Evolutionary conservation across 2,888 invertebrate species (phyloP).

Genomic region (Nomada lathburiana): DNA sequence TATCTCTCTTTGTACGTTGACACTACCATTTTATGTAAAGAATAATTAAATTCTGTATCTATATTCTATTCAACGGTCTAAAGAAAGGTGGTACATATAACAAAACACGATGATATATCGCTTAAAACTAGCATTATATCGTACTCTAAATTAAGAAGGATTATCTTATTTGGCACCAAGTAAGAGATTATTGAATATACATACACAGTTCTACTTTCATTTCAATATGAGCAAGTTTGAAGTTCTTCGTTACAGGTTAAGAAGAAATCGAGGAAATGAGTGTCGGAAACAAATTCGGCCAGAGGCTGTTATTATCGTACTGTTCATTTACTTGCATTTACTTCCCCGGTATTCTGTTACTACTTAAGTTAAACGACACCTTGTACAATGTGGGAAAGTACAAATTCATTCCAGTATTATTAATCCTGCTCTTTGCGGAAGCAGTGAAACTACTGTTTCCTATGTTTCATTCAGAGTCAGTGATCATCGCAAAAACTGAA

Average conservation of each 20-base stretch:
- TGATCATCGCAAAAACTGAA: constrained; percentile 77
- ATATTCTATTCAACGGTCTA: background rate
- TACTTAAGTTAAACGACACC: constrained; percentile 86
- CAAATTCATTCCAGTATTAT: constrained; percentile 82
- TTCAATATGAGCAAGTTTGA: background rate
- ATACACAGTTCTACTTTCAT: background rate
- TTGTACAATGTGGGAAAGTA: constrained; percentile 87
- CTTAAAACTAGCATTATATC: constrained; percentile 5
- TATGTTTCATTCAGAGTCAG: constrained; percentile 73
- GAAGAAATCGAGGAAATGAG: constrained; percentile 31
- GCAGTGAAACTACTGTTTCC: constrained; percentile 85
- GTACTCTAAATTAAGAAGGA: background rate
- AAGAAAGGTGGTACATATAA: background rate
- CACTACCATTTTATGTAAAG: background rate
- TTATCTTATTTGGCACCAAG: constrained; percentile 19
- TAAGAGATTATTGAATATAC: constrained; percentile 23
- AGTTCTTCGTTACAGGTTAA: constrained; percentile 36
- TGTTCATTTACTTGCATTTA: constrained; percentile 88
- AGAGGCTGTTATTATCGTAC: constrained; percentile 83
- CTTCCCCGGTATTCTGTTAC: constrained; percentile 86
- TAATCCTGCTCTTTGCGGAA: constrained; percentile 85
- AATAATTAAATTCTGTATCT: constrained; percentile 10
- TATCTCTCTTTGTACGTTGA: background rate
- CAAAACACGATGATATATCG: constrained; percentile 3
- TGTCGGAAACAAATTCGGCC: constrained; percentile 59